Evolutionary conservation across 64 coral and sea anemone genomes (phyloP).

Genomic region (Pocillopora verrucosa): DNA sequence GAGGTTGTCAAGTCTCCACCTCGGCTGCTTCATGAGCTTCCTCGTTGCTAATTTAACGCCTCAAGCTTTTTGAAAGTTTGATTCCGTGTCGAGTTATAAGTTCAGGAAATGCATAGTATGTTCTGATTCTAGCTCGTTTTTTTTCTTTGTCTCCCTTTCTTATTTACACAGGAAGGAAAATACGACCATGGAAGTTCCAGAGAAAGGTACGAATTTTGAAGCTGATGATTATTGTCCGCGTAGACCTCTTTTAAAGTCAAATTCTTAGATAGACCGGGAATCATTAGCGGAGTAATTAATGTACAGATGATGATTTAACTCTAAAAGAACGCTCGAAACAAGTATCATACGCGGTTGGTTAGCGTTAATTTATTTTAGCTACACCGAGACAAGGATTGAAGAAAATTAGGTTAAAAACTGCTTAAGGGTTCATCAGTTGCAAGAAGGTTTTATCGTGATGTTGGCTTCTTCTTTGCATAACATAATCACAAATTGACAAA

Average conservation of each 20-base stretch:
- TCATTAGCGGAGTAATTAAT: too few species aligned
- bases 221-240: not conserved
- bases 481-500: too few species aligned
- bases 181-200: not conserved
- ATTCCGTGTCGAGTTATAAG: not conserved
- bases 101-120: not conserved
- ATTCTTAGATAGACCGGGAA: not conserved
- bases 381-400: too few species aligned
- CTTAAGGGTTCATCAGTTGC: too few species aligned
- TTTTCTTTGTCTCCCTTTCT: not conserved
- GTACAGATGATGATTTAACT: too few species aligned
- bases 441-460: too few species aligned
- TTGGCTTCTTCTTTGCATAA: too few species aligned
- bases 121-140: not conserved
- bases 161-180: not conserved
- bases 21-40: not conserved
- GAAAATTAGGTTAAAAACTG: too few species aligned
- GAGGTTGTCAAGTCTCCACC: not conserved
- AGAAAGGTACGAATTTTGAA: not conserved
- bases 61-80: not conserved
- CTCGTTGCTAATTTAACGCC: not conserved
- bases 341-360: too few species aligned
- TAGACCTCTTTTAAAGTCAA: not conserved
- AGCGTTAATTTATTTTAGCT: too few species aligned
- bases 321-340: too few species aligned